These are phyloP conservation scores for Lepilemur ruficaudatus DNA, from an alignment of 2,797 vertebrate genomes.

Conservation along the genomic window DNA sequence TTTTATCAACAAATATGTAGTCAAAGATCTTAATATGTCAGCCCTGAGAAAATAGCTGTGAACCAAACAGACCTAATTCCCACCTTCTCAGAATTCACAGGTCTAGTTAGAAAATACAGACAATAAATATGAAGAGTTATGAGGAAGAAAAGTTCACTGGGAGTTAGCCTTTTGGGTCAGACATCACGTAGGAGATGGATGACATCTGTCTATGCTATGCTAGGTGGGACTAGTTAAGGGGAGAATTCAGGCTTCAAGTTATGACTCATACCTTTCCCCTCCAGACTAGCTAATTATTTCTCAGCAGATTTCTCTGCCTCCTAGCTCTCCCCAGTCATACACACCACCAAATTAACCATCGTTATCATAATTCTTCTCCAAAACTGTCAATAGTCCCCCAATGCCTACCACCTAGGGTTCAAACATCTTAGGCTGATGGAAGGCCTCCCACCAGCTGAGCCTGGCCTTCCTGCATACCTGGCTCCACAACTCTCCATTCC, in stretches of 20 bases:
- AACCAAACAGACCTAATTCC: not conserved
- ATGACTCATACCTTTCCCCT: not conserved
- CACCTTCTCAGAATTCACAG: not conserved
- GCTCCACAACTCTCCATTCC: not conserved
- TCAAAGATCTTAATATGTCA: not conserved
- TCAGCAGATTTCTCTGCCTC: not conserved
- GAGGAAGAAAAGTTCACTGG: not conserved
- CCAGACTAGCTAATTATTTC: not conserved
- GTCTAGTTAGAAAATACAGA: not conserved
- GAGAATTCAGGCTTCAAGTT: not conserved
- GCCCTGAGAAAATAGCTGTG: not conserved
- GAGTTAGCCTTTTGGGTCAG: not conserved
- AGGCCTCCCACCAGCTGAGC: no score
- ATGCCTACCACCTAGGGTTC: not conserved
- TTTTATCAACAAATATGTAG: not conserved
- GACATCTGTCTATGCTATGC: no score
- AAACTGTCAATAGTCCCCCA: not conserved
- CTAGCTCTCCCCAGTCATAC: not conserved
- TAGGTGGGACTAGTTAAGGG: not conserved
- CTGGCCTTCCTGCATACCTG: not conserved
- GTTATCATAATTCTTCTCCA: not conserved
- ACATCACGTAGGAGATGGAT: not conserved
- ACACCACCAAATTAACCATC: not conserved
- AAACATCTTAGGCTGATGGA: not conserved
- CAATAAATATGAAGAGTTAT: not conserved